A percentile compares a stretch with the other conserved stretches of the same genome.
Evolutionary conservation across 2,888 invertebrate genomes (phyloP).

Genomic region (Folsomia candida): DNA sequence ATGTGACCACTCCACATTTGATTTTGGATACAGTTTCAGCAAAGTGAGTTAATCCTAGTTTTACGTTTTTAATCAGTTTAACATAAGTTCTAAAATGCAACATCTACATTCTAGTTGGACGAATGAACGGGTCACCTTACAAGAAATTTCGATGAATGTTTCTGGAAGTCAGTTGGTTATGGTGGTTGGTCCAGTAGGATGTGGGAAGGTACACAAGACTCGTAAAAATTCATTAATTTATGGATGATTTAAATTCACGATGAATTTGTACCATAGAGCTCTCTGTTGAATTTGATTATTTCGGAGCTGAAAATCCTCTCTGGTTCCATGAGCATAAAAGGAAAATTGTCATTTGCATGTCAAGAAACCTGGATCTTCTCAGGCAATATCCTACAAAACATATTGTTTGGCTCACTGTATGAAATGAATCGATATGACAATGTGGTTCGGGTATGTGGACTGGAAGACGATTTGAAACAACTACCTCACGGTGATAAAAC

Average conservation of each 20-base stretch:
- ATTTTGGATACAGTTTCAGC: no score
- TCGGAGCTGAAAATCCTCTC: no score
- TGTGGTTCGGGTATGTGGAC: conserved; percentile 55
- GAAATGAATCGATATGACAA: conserved; percentile 55
- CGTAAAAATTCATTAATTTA: background rate
- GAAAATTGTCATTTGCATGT: conserved; percentile 54
- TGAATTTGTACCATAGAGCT: no score
- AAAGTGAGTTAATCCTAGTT: no score
- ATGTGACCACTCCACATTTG: no score
- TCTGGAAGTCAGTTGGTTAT: conserved; percentile 37
- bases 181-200: conserved; percentile 42
- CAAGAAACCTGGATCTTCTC: conserved; percentile 48
- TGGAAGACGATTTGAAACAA: conserved; percentile 51
- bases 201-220: conserved; percentile 41
- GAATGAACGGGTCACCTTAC: conserved; percentile 25
- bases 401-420: conserved; percentile 75
- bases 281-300: no score
- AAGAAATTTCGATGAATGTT: conserved; percentile 24
- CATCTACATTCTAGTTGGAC: conserved; percentile 39
- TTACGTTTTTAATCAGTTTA: no score
- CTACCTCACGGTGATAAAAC: conserved; percentile 40
- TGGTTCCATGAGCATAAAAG: no score
- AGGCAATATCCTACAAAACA: conserved; percentile 77
- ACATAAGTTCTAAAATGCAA: no score
- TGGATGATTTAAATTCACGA: no score